A percentile compares a stretch with the other conserved stretches of the same genome.
These are phyloP conservation scores for Agrochola lota DNA, from an alignment of 2,888 invertebrate genomes.

Conservation along the genomic window DNA sequence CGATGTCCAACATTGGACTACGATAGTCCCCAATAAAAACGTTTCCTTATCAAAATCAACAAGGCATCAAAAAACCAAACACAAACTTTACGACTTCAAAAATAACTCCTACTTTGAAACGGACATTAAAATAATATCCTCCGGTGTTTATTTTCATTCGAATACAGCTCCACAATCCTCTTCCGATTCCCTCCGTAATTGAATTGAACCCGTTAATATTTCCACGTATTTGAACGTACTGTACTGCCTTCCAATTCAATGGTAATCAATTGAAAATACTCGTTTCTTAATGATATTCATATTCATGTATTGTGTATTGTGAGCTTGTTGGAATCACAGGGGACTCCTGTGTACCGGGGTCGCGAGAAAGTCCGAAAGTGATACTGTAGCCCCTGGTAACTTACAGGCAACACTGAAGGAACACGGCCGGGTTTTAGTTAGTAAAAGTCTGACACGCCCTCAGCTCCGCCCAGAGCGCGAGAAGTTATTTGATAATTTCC, in stretches of 20 bases:
- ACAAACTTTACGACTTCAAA: not conserved
- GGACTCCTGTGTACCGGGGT: too few relatives aligned
- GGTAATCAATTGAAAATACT: constrained; percentile 34
- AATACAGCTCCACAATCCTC: constrained; percentile 31
- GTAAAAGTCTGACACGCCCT: too few relatives aligned
- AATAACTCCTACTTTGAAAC: not conserved
- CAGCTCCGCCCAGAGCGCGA: too few relatives aligned
- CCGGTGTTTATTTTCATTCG: constrained; percentile 40
- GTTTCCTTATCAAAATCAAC: not conserved
- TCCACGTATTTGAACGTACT: constrained; percentile 46
- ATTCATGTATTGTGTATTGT: constrained; percentile 6
- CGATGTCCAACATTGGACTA: not conserved
- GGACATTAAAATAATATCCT: constrained; percentile 23
- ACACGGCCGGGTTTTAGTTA: too few relatives aligned
- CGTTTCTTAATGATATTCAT: constrained; percentile 44
- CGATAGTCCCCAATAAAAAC: not conserved
- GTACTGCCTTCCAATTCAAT: constrained; percentile 39
- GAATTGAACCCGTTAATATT: constrained; percentile 56
- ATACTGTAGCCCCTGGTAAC: too few relatives aligned
- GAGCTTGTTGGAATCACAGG: too few relatives aligned
- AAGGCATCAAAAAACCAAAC: not conserved
- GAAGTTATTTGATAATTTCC: too few relatives aligned
- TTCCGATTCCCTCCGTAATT: constrained; percentile 44
- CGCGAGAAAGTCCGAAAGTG: too few relatives aligned
- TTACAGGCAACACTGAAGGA: too few relatives aligned